phyloP scores from a whole-genome alignment of 2,797 vertebrate species.

The Tadarida brasiliensis region DNA sequence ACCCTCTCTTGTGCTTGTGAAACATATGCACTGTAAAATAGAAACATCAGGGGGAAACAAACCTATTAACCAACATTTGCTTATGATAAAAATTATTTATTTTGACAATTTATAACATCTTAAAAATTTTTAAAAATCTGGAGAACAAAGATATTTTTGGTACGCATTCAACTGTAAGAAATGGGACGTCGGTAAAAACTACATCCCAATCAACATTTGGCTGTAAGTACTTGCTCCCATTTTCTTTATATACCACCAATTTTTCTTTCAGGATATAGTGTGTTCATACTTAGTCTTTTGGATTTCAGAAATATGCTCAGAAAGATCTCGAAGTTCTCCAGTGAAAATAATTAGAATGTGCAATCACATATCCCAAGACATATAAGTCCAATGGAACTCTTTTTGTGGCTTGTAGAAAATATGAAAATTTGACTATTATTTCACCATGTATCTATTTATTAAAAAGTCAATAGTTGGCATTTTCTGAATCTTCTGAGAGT shows the following conservation, averaged over 20 bases:
- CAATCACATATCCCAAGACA: constrained; percentile 31
- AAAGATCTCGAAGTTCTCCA: constrained; percentile 40
- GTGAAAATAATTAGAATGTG: constrained; percentile 58
- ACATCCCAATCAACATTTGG: constrained; percentile 15
- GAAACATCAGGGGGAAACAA: constrained; percentile 4
- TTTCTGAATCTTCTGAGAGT: constrained; percentile 57
- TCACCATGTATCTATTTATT: constrained; percentile 43
- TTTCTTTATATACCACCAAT: constrained; percentile 12
- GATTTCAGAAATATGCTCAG: constrained; percentile 50
- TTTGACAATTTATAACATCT: constrained; percentile 52
- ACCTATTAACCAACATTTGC: background rate
- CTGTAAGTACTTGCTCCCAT: constrained; percentile 30
- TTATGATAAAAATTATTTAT: constrained; percentile 48
- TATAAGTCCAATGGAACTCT: background rate
- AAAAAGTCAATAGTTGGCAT: constrained; percentile 45
- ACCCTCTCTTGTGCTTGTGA: constrained; percentile 60
- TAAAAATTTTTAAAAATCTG: background rate
- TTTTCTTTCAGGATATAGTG: constrained; percentile 58
- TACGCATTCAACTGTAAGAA: constrained; percentile 72
- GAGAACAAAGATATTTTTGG: background rate
- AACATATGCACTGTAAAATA: constrained; percentile 43
- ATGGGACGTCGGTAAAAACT: constrained; percentile 56
- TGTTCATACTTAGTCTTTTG: constrained; percentile 26
- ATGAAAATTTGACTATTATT: constrained; percentile 62
- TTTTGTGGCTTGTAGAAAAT: constrained; percentile 54